phyloP scores from a whole-genome alignment of 2,797 vertebrate species.

The Labroides dimidiatus region DNA sequence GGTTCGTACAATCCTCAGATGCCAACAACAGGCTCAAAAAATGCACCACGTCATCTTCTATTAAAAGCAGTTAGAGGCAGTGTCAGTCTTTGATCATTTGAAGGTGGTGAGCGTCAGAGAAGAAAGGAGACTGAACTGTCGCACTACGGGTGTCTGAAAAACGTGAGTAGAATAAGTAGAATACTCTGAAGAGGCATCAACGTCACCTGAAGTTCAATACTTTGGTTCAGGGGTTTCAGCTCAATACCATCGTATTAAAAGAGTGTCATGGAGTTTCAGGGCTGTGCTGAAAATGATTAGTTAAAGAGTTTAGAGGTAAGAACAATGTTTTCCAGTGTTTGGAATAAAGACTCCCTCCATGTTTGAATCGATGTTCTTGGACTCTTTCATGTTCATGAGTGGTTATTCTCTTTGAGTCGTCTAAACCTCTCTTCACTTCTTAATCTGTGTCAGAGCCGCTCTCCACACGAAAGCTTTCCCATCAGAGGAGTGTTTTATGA shows the following conservation, averaged over 20 bases:
- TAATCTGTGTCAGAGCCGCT: constrained; percentile 24
- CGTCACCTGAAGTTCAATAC: constrained; percentile 20
- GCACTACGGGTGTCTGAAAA: constrained; percentile 4
- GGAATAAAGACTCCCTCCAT: not conserved
- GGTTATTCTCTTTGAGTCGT: constrained; percentile 33
- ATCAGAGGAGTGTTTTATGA: constrained; percentile 28
- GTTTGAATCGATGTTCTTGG: constrained; percentile 6
- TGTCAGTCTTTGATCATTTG: constrained; percentile 28
- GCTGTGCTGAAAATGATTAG: constrained; percentile 16
- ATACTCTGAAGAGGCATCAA: not conserved
- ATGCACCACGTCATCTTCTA: constrained; percentile 4
- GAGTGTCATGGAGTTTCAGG: constrained; percentile 7
- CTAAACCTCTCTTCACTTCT: constrained; percentile 11
- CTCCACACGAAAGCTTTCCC: constrained; percentile 10
- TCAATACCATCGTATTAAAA: constrained; percentile 3
- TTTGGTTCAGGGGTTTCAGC: constrained; percentile 31
- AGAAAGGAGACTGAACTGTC: not conserved
- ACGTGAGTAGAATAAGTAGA: constrained; percentile 38
- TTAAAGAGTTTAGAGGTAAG: not conserved
- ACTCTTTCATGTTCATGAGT: constrained; percentile 18
- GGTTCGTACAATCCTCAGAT: constrained; percentile 14
- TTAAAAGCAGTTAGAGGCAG: constrained; percentile 23
- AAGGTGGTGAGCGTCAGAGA: constrained; percentile 23
- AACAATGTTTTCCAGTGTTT: constrained; percentile 3
- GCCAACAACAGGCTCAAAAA: constrained; percentile 4